Evolutionary conservation across 2,113 vertebrate species (phyloP).

Genomic region (Daphoenositta chrysoptera): DNA sequence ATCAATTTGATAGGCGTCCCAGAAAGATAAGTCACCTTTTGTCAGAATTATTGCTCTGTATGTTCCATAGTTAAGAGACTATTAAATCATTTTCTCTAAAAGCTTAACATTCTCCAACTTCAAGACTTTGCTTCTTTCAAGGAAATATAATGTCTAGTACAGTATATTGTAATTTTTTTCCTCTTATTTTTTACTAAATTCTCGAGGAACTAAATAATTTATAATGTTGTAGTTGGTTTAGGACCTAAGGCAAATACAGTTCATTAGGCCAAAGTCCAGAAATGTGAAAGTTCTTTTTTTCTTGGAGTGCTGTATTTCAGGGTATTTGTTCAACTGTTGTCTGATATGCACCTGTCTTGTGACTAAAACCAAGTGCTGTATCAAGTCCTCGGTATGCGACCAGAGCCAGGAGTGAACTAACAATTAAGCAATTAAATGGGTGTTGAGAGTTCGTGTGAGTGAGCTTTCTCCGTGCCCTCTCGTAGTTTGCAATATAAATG

Average conservation of each 20-base stretch:
- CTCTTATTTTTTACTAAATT: not conserved
- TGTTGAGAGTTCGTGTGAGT: not conserved
- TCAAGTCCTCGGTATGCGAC: not conserved
- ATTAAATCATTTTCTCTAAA: conserved; percentile 52
- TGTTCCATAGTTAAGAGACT: conserved; percentile 18
- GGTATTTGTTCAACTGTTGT: not conserved
- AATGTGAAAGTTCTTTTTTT: not conserved
- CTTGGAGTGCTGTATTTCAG: not conserved
- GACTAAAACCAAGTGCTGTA: not conserved
- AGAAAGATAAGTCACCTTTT: conserved; percentile 46
- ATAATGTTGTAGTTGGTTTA: not conserved
- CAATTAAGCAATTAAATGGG: conserved; percentile 11
- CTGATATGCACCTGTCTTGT: not conserved
- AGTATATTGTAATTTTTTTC: not conserved
- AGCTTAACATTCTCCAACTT: conserved; percentile 8
- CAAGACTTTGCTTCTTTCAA: not conserved
- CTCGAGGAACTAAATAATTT: not conserved
- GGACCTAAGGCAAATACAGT: not conserved
- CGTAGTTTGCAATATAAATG: not conserved
- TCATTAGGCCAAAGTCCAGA: not conserved
- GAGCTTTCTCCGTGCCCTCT: conserved; percentile 6
- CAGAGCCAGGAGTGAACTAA: not conserved
- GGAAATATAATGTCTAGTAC: not conserved
- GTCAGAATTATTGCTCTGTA: conserved; percentile 29
- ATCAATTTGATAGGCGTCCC: conserved; percentile 39